A percentile compares a stretch with the other conserved stretches of the same genome.
Conservation (phyloP, 2,797 vertebrate species). For the Coregonus suidteri region DNA sequence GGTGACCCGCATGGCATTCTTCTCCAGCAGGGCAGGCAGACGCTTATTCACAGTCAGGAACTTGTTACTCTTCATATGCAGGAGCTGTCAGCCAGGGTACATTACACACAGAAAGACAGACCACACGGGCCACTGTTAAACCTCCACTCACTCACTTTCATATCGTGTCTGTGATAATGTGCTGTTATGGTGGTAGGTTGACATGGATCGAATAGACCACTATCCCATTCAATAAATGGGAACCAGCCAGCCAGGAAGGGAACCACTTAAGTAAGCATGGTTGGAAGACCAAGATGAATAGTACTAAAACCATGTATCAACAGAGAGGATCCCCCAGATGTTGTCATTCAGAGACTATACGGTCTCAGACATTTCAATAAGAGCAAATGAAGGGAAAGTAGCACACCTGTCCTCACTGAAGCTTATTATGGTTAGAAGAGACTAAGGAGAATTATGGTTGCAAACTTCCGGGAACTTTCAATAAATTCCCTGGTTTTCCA, state of each 20-base stretch:
- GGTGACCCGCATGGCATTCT: constrained; percentile 95
- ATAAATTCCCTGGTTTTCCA: no score
- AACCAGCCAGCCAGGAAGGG: background rate
- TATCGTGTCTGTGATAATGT: background rate
- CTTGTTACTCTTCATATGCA: constrained; percentile 99
- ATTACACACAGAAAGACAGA: background rate
- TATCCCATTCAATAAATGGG: background rate
- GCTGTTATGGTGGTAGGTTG: background rate
- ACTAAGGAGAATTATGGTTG: background rate
- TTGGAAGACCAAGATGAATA: background rate
- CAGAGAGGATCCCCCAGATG: background rate
- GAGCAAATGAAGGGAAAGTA: background rate
- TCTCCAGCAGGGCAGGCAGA: constrained; percentile 92
- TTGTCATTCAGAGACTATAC: background rate
- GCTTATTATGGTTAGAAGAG: background rate
- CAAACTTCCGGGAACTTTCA: no score
- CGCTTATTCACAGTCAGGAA: constrained; percentile 97
- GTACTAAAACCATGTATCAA: background rate
- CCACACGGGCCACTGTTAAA: background rate
- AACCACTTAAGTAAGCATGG: background rate
- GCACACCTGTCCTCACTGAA: background rate
- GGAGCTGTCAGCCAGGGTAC: constrained; percentile 71
- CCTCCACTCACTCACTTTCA: background rate
- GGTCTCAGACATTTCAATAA: no score
- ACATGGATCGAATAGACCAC: background rate